Base-by-base conservation (phyloP, 2,888 invertebrate species). In the Pheosia tremula region DNA sequence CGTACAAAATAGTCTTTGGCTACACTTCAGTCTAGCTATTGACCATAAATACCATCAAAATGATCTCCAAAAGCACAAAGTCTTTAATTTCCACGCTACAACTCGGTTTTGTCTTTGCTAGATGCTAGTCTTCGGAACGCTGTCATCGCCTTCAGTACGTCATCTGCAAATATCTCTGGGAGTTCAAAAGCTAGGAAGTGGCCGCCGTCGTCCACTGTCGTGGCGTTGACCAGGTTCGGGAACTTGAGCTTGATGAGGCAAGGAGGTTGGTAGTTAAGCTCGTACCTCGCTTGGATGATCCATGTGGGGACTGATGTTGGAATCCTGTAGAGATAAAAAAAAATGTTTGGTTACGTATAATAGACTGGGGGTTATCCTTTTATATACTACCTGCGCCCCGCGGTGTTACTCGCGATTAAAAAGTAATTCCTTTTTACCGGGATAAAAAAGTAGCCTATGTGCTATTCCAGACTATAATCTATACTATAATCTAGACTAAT, bases 101-200 rank as follows among this genome's bases (percentile, higher is more conserved):
- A 56, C 95, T 94, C 77, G 77, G 81, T 81, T 75, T 83, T 84
- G 5, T 49, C 55, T 10, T 64, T 71, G 56, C 67, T 75, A 4
- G 66, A 58, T 0, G 57, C 63, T 0, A 74, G 41, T 24, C 82
- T 79, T n/a, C 85, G 84, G 63, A 90, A 89, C 39, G 77, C 79
- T 8, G 60, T 67, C 2, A 90, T 64, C 0, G 90, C 89, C 38
- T 82, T 82, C n/a, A 90, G 60, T 0, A 98, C 88, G 78, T 98
- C 97, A 1, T 95, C 88, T 5, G 97, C 95, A 45, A 98, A 87
- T 0, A 95, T 73, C 66, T 95, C 81, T 0, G 98, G 98, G 69
- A 95, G 89, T 83, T 98, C 97, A 57, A 98, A 94, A 0, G 98
- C 97, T 0, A 96, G 95, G 91, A 98, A 98, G 85, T 98, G 98